phyloP scores from a whole-genome alignment of 2,113 vertebrate genomes.

The Azemiops feae region DNA sequence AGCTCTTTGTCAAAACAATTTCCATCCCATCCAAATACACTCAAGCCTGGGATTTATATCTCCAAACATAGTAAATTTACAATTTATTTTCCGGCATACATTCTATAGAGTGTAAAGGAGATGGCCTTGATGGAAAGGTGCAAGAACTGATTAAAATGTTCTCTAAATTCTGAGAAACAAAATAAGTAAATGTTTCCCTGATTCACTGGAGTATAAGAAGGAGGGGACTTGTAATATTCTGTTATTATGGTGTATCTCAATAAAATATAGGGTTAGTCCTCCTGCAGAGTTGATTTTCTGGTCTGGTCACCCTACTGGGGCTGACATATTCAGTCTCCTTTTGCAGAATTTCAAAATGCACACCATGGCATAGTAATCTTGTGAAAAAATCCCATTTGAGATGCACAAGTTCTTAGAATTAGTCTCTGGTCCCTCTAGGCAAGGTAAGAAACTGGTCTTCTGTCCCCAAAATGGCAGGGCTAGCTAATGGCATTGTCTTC shows the following conservation, averaged over 20 bases:
- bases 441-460: neutral
- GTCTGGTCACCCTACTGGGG: neutral
- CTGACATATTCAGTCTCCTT: neutral
- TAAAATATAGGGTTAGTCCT: neutral
- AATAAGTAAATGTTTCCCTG: neutral
- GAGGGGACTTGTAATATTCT: neutral
- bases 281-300: neutral
- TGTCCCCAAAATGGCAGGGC: neutral
- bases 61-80: neutral
- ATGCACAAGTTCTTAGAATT: too few relatives aligned
- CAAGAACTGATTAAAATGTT: neutral
- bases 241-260: neutral
- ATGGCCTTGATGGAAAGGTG: neutral
- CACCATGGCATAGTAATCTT: neutral
- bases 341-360: neutral
- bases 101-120: neutral
- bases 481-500: neutral
- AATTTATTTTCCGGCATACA: neutral
- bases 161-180: neutral
- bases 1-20: neutral
- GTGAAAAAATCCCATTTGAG: neutral
- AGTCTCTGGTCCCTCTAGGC: neutral
- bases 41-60: neutral
- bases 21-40: neutral
- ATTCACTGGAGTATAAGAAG: neutral